phyloP scores from a whole-genome alignment of 2,113 vertebrate species.

The Penelope pileata region DNA sequence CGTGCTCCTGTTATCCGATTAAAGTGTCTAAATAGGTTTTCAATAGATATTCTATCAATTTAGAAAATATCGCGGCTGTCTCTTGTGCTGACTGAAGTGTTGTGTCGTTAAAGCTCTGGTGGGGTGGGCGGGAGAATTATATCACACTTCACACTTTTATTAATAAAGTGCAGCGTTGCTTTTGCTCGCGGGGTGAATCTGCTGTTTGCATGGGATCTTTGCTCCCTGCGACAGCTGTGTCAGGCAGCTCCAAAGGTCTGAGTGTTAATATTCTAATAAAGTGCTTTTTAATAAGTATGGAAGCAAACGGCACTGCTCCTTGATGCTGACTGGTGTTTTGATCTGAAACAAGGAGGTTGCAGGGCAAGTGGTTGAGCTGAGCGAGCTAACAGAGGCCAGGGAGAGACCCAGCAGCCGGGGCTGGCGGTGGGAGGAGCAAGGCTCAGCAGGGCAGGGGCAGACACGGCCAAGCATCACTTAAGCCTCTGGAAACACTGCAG shows the following conservation, averaged over 20 bases:
- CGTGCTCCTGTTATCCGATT: not conserved
- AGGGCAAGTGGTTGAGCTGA: not conserved
- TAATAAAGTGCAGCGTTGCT: not conserved
- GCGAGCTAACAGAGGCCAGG: not conserved
- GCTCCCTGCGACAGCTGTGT: not conserved
- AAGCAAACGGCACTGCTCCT: not conserved
- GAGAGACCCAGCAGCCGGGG: not conserved
- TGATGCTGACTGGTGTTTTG: not conserved
- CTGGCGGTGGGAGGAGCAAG: not conserved
- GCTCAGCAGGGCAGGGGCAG: not conserved
- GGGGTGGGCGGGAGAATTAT: not conserved
- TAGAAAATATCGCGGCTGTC: not conserved
- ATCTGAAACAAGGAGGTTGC: not conserved
- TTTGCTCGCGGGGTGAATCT: not conserved
- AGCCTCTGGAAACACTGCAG: not conserved
- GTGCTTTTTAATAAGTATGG: not conserved
- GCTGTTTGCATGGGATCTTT: not conserved
- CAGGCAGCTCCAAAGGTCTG: not conserved
- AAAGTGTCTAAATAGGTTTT: not conserved
- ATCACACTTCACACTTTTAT: accelerated
- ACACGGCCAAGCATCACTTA: not conserved
- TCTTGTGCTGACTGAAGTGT: not conserved
- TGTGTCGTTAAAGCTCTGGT: not conserved
- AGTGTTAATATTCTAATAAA: not conserved
- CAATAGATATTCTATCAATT: not conserved